These are phyloP conservation scores for Tetragnatha versicolor DNA, from an alignment of 1,140 invertebrate genomes.

Conservation along the genomic window DNA sequence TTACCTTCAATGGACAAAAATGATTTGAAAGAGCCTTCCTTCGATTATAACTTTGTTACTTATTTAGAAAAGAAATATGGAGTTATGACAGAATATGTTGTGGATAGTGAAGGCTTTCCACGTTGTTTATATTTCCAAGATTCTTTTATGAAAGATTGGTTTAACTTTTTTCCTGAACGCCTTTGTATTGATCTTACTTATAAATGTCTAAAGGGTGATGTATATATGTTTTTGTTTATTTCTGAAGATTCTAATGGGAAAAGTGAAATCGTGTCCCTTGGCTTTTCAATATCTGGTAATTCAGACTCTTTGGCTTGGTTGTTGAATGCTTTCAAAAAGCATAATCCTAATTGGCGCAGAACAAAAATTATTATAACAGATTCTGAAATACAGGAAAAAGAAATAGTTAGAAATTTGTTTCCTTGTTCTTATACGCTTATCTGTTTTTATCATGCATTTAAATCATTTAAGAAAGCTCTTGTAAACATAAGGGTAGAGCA, in stretches of 20 bases:
- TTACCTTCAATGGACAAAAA: too few relatives aligned
- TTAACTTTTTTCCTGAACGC: constrained; percentile 40
- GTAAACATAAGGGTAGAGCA: not conserved
- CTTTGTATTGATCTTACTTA: constrained; percentile 25
- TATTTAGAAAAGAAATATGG: constrained; percentile 18
- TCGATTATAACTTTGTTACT: too few relatives aligned
- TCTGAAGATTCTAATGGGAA: constrained; percentile 28
- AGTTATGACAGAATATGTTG: not conserved
- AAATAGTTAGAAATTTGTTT: constrained; percentile 10
- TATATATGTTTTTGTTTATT: constrained; percentile 26
- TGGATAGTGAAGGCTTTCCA: not conserved
- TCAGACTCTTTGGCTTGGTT: constrained; percentile 11
- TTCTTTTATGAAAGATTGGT: constrained; percentile 38
- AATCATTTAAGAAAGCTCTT: constrained; percentile 31
- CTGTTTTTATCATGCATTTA: constrained; percentile 32
- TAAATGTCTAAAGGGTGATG: not conserved
- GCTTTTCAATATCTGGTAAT: not conserved
- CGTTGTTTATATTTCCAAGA: constrained; percentile 32
- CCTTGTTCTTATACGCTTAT: not conserved
- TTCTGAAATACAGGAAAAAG: constrained; percentile 26
- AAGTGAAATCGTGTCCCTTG: constrained; percentile 9
- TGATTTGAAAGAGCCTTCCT: too few relatives aligned
- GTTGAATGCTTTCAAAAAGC: constrained; percentile 25
- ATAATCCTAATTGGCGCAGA: constrained; percentile 32
- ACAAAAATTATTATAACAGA: constrained; percentile 13